A percentile compares a stretch with the other conserved stretches of the same genome.
These are phyloP conservation scores for Cyclopterus lumpus DNA, from an alignment of 2,797 vertebrate species.

Conservation along the genomic window DNA sequence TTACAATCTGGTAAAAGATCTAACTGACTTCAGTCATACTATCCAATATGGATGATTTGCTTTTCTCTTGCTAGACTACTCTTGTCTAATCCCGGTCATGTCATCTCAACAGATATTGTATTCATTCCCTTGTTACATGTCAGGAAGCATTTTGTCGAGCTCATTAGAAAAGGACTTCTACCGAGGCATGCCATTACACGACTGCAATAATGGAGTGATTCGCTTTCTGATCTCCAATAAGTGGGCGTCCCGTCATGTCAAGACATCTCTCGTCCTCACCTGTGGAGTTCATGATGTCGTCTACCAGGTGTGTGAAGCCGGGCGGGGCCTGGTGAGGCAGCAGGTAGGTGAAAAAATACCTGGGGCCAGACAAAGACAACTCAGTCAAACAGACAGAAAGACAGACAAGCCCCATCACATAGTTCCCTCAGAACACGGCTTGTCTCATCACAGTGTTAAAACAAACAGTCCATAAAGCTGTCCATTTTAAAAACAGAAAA, in stretches of 20 bases:
- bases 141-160: constrained; percentile 40
- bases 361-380: constrained; percentile 72
- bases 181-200: constrained; percentile 63
- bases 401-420: constrained; percentile 65
- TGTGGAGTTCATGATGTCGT: constrained; percentile 91
- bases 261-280: constrained; percentile 73
- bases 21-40: constrained; percentile 18
- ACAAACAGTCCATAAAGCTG: constrained; percentile 72
- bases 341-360: constrained; percentile 95
- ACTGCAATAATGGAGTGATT: constrained; percentile 50
- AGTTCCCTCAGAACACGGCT: constrained; percentile 59
- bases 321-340: constrained; percentile 91
- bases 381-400: constrained; percentile 38
- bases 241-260: constrained; percentile 50
- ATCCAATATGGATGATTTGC: constrained; percentile 11
- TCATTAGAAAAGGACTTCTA: constrained; percentile 56
- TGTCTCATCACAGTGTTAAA: constrained; percentile 60
- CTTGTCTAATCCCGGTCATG: constrained; percentile 13
- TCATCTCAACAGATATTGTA: constrained; percentile 35
- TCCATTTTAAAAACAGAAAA: constrained; percentile 41
- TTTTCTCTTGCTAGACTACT: not conserved
- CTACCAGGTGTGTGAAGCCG: constrained; percentile 86
- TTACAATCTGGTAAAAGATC: constrained; percentile 37
- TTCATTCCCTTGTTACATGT: constrained; percentile 46
- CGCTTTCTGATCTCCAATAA: constrained; percentile 55